phyloP scores from a whole-genome alignment of 2,888 invertebrate species.

The Stictocephala bisonia region DNA sequence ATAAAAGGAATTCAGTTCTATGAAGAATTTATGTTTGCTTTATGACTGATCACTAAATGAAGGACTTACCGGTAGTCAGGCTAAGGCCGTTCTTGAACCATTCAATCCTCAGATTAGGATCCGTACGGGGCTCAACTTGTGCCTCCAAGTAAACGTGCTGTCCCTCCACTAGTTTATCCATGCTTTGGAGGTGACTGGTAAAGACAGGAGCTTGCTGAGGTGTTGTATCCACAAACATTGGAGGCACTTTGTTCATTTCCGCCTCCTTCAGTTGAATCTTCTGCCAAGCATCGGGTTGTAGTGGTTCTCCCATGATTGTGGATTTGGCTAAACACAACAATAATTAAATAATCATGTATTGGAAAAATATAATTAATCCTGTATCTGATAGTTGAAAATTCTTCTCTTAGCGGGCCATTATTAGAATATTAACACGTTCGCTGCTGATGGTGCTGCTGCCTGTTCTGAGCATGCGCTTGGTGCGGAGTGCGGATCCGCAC shows the following conservation, averaged over 20 bases:
- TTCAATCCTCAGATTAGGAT: slow-evolving; percentile 87
- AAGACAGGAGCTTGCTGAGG: slow-evolving; percentile 96
- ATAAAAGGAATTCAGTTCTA: no score
- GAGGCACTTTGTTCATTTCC: slow-evolving; percentile 89
- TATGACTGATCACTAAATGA: no score
- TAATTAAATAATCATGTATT: not conserved
- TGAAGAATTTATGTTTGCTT: no score
- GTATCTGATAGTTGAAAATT: no score
- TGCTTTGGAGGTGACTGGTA: slow-evolving; percentile 88
- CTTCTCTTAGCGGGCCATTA: no score
- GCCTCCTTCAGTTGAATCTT: slow-evolving; percentile 93
- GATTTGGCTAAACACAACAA: slow-evolving; percentile 68
- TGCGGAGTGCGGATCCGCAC: no score
- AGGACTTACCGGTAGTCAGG: slow-evolving; percentile 79
- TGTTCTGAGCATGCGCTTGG: no score
- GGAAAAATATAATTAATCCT: no score
- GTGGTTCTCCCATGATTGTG: slow-evolving; percentile 82
- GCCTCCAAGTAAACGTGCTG: slow-evolving; percentile 90
- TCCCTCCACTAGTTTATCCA: slow-evolving; percentile 85
- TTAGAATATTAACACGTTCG: no score
- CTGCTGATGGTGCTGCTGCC: no score
- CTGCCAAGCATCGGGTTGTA: slow-evolving; percentile 93
- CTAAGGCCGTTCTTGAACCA: slow-evolving; percentile 94
- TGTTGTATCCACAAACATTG: slow-evolving; percentile 86
- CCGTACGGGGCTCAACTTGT: slow-evolving; percentile 90